Percentiles rank a stretch among this genome's conserved stretches.
Conservation (phyloP, 2,888 invertebrate species). For the Melolontha melolontha region DNA sequence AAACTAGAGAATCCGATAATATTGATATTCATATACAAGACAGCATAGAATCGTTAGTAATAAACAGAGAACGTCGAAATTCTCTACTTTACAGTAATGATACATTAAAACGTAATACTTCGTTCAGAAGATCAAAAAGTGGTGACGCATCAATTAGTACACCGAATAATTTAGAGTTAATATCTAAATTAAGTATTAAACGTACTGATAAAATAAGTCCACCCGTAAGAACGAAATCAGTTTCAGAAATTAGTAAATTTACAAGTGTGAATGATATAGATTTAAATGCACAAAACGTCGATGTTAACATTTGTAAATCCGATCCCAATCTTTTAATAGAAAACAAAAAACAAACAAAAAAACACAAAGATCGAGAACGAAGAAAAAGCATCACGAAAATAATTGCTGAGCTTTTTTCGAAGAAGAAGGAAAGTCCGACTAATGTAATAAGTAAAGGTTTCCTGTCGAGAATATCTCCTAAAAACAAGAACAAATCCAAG, state of each 20-base stretch:
- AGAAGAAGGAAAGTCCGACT: slow-evolving; percentile 69
- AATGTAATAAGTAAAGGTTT: slow-evolving; percentile 63
- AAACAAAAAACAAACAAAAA: slow-evolving; percentile 63
- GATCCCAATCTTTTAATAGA: slow-evolving; percentile 63
- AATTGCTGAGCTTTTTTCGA: slow-evolving; percentile 84
- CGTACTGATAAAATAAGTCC: not conserved
- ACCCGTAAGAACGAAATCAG: slow-evolving; percentile 58
- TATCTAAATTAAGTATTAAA: slow-evolving; percentile 42
- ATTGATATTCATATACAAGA: slow-evolving; percentile 54
- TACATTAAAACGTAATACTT: slow-evolving; percentile 57
- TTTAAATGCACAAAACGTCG: slow-evolving; percentile 29
- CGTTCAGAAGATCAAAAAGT: slow-evolving; percentile 59
- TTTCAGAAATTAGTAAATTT: slow-evolving; percentile 55
- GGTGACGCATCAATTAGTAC: slow-evolving; percentile 53
- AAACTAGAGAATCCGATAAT: slow-evolving; percentile 51
- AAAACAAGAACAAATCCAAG: slow-evolving; percentile 74
- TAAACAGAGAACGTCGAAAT: slow-evolving; percentile 57
- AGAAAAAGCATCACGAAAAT: slow-evolving; percentile 87
- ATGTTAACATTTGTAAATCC: slow-evolving; percentile 60
- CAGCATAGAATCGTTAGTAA: slow-evolving; percentile 56
- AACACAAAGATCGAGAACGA: slow-evolving; percentile 76
- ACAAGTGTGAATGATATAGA: slow-evolving; percentile 25
- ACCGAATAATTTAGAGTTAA: slow-evolving; percentile 43
- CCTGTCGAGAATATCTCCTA: slow-evolving; percentile 72
- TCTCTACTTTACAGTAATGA: slow-evolving; percentile 60